phyloP scores from a whole-genome alignment of 2,113 vertebrate genomes.

The Martes martes region DNA sequence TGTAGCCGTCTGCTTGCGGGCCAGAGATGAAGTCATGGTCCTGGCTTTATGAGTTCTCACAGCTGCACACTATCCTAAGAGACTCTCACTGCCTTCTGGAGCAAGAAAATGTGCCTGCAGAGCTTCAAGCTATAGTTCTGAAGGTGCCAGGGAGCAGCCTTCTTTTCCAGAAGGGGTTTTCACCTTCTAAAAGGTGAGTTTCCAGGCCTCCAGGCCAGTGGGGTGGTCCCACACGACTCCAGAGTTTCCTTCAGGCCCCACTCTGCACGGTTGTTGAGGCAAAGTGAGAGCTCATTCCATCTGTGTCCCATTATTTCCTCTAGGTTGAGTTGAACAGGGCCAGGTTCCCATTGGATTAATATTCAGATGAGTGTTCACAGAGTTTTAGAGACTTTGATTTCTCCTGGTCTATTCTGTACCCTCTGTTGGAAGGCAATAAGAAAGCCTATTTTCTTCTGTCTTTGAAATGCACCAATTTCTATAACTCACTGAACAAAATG shows the following conservation, averaged over 20 bases:
- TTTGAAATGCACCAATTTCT: constrained; percentile 6
- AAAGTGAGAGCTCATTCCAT: neutral
- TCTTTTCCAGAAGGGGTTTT: neutral
- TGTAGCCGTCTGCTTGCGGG: neutral
- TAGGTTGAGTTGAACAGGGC: neutral
- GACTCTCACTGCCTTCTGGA: neutral
- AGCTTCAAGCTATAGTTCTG: neutral
- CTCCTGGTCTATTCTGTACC: neutral
- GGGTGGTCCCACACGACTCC: too few relatives aligned
- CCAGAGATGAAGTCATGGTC: constrained; percentile 55
- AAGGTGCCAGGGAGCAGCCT: neutral
- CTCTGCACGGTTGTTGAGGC: fast-evolving
- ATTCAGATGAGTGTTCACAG: neutral
- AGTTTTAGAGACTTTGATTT: neutral
- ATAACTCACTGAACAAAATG: neutral
- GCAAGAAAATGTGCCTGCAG: neutral
- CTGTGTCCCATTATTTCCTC: neutral
- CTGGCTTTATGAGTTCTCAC: constrained; percentile 12
- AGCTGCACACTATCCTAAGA: constrained; percentile 32
- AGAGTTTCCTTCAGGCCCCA: neutral
- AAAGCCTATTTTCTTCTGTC: neutral
- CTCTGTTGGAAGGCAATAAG: neutral
- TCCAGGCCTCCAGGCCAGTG: neutral
- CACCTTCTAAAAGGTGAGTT: neutral
- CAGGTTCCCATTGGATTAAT: neutral